These are phyloP conservation scores for Drosophila pseudoananassae DNA, from an alignment of 1,140 invertebrate genomes.

Conservation along the genomic window DNA sequence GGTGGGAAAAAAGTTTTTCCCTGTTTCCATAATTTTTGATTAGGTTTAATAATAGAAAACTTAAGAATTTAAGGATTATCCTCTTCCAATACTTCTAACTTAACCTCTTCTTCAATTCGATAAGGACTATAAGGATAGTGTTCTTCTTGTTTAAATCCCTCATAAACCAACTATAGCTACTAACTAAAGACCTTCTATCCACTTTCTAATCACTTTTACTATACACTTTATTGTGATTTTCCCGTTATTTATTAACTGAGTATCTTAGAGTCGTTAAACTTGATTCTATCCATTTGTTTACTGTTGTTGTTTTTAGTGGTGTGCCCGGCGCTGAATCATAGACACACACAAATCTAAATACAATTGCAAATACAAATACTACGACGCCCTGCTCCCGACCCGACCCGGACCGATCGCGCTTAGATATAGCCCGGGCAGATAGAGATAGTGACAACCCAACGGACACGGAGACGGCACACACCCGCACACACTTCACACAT, in stretches of 20 bases:
- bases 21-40: no score
- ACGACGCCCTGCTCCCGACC: constrained; percentile 26
- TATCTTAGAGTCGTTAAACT: not conserved
- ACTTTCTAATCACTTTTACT: no score
- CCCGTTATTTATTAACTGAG: not conserved
- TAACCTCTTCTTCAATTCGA: no score
- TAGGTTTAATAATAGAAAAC: no score
- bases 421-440: constrained; percentile 63
- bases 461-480: constrained; percentile 33
- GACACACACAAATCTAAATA: constrained; percentile 19
- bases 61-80: no score
- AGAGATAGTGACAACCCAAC: constrained; percentile 72
- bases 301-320: constrained; percentile 39
- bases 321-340: constrained; percentile 62
- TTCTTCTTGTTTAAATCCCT: no score
- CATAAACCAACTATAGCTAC: no score
- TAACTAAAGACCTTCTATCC: no score
- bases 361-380: constrained; percentile 17
- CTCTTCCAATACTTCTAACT: no score
- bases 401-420: constrained; percentile 53
- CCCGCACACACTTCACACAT: constrained; percentile 25
- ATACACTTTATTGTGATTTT: not conserved
- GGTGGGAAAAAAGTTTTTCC: no score
- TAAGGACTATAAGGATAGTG: no score
- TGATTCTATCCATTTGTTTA: constrained; percentile 21